Evolutionary conservation across 2,797 vertebrate genomes (phyloP), one percentile per base, ranked within the genome.

Genomic region (Micropoecilia bifurca): DNA sequence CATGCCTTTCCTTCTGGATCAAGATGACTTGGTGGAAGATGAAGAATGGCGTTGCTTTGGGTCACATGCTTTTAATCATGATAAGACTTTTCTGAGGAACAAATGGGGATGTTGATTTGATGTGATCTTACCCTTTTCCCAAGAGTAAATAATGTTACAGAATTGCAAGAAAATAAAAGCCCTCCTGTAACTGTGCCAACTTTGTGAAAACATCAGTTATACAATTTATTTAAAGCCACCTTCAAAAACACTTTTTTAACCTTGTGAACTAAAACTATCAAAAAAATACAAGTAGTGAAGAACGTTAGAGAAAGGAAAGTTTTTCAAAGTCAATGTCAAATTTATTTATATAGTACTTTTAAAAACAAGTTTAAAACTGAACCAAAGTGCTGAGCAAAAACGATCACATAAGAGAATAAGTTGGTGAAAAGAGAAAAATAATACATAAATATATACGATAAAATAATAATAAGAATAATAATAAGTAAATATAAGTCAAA

Each of bases 1-100:
- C 80, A 91, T 84, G 80, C 89, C 85, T 88, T 86, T 63, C 88
- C 80, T 71, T 50, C 48, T 53, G 77, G 55, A 87, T 81, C 80
- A 87, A 81, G 86, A 86, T 81, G 79, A 87, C 39, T 71, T 69
- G 36, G 74, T 45, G 71, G 85, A 68, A 83, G 80, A 86, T 81
- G 18, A 76, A 73, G 25, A 74, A 33, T 30, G 6, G 72, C 57
- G 53, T 28, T 53, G 46, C 48, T 79, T 46, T 72, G 30, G 28
- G 39, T 50, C 74, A 12, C 3, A 20, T 71, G 68, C 25, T 43
- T 71, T 71, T 43, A 0, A 28, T 16, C 9, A 45, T 71, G 57
- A 18, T 59, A 80, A 79, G 6, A 66, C 33, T 71, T 47, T 79
- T 30, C 47, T 78, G 20, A 75, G 25, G 45, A 25, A 45, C 39